Percentiles rank a stretch among this genome's conserved stretches.
Evolutionary conservation across 2,113 vertebrate genomes (phyloP).

Genomic region (Miniopterus natalensis): DNA sequence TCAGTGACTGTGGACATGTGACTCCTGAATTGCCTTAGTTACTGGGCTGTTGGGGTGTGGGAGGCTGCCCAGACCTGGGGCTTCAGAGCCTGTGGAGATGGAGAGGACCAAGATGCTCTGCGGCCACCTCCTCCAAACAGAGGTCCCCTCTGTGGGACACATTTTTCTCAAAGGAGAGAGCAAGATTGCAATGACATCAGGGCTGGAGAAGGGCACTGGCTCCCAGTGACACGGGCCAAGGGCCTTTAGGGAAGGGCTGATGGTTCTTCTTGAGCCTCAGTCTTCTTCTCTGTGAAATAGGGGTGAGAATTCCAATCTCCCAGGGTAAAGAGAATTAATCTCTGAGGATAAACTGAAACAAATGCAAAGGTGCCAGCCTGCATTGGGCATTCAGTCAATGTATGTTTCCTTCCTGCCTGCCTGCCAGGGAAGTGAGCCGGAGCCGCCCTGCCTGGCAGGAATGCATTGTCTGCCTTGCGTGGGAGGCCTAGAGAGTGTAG

Average conservation of each 20-base stretch:
- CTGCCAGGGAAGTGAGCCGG: background rate
- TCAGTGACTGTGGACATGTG: constrained; percentile 41
- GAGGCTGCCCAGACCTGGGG: background rate
- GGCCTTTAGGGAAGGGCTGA: background rate
- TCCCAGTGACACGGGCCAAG: background rate
- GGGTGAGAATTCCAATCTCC: background rate
- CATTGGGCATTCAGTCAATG: background rate
- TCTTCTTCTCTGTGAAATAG: constrained; percentile 31
- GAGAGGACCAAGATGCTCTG: background rate
- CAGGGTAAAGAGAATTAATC: background rate
- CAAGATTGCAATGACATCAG: background rate
- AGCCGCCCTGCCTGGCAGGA: constrained; percentile 43
- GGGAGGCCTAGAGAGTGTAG: background rate
- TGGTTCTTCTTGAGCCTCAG: background rate
- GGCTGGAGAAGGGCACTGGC: background rate
- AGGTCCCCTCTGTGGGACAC: background rate
- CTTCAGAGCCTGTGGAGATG: background rate
- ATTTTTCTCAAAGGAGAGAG: constrained; percentile 6
- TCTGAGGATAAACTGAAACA: constrained; percentile 33
- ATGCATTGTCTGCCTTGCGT: constrained; percentile 52
- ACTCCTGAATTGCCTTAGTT: constrained; percentile 43
- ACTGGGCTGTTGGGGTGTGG: background rate
- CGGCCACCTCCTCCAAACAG: background rate
- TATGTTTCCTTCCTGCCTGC: constrained; percentile 36
- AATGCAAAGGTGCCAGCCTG: constrained; percentile 10